These are phyloP conservation scores for Hephaestus fuliginosus DNA, from an alignment of 2,797 vertebrate genomes.

Conservation along the genomic window DNA sequence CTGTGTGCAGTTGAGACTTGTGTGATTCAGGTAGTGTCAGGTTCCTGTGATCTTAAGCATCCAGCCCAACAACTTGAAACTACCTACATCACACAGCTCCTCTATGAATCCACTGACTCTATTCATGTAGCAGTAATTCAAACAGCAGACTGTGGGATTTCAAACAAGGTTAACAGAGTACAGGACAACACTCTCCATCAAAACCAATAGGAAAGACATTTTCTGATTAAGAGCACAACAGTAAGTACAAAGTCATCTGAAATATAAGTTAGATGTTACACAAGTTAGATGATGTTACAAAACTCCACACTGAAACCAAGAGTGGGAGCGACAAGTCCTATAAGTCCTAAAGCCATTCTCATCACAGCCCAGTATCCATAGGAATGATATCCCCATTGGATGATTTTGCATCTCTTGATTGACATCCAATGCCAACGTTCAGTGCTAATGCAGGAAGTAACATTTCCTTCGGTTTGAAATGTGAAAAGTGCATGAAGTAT, in stretches of 20 bases:
- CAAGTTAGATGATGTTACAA: too few species aligned
- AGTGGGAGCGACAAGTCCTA: too few species aligned
- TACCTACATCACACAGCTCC: slow-evolving; percentile 91
- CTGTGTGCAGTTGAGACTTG: slow-evolving; percentile 74
- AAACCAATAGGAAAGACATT: neutral
- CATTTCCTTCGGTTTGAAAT: too few species aligned
- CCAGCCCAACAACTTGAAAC: slow-evolving; percentile 95
- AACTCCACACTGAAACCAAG: neutral
- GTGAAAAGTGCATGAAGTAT: neutral
- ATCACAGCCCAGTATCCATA: neutral
- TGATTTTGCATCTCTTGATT: neutral
- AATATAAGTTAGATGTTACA: neutral
- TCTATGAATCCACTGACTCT: neutral
- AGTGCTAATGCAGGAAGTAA: neutral
- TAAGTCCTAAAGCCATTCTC: too few species aligned
- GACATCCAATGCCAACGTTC: neutral
- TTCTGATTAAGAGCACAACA: neutral
- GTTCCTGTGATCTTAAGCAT: slow-evolving; percentile 88
- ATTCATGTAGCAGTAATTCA: neutral
- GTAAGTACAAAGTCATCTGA: neutral
- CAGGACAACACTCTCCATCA: neutral
- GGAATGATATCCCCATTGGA: neutral
- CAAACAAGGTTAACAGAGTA: neutral
- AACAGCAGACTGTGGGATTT: slow-evolving; percentile 6
- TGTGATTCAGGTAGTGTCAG: slow-evolving; percentile 91